Base-by-base conservation (phyloP, 2,888 invertebrate species). In the Drosophila emarginata region DNA sequence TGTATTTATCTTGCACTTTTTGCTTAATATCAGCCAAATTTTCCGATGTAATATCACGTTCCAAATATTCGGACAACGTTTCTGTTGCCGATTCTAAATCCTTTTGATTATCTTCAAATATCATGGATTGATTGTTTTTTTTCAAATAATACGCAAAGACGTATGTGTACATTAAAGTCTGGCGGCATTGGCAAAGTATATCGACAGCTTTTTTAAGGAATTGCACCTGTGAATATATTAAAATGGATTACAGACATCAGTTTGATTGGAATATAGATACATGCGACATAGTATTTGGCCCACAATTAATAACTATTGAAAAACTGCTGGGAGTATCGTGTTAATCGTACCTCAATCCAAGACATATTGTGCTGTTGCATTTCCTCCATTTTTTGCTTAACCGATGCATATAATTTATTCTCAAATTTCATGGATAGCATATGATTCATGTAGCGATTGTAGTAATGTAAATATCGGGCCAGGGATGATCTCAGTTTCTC, bases 341-440 rank as follows among this genome's bases (percentile, higher is more conserved):
- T 9, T 11, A 12, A 12, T 45, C 80, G 51, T 82, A 96, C 96
- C 94, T 99, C 99, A 89, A 99, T 99, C 99, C 99, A 99, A 79
- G 98, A 98, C 98, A 99, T 99, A 91, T 98, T 98, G 92, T 98
- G 98, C 91, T 98, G 98, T 91, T 99, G 99, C 99, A 99, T 99
- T 93, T 98, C 98, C 92, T 99, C 98, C 99, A 99, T 99, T 93
- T 99, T 99, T 91, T 96, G 96, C 92, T 98, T 97, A 67, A 99
- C 97, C 70, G 97, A 96, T 6, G 97, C 97, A 93, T 99, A 98
- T 66, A 99, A 94, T 94, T 99, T 99, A 92, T 96, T 96, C 93
- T 99, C 99, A 93, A 99, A 98, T 92, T 98, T 98, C 89, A 99
- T 94, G 78, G 98, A 98, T 92, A 98, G 98, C 97, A 98, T 98